phyloP scores from a whole-genome alignment of 2,888 invertebrate species.

The Idaea straminata region DNA sequence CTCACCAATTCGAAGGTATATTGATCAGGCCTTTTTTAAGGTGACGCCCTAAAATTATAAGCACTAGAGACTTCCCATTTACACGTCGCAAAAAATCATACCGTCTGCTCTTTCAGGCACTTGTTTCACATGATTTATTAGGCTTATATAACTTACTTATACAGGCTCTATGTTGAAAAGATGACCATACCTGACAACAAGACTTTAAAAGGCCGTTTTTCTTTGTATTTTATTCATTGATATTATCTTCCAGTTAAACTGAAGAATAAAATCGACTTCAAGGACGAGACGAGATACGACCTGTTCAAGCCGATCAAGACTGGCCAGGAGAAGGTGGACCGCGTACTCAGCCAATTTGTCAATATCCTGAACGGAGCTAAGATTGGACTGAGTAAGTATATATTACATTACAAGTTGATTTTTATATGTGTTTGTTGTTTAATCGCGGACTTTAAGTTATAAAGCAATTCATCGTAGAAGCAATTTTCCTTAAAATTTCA shows the following conservation, averaged over 20 bases:
- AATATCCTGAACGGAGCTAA: conserved; percentile 40
- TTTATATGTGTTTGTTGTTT: neutral
- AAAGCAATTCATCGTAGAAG: neutral
- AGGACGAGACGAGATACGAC: conserved; percentile 54
- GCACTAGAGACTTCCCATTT: too few species aligned
- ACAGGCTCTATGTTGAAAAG: too few species aligned
- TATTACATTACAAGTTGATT: too few species aligned
- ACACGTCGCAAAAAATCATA: too few species aligned
- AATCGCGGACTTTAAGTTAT: neutral
- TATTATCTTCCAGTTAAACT: conserved; percentile 56
- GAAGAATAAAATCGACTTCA: conserved; percentile 63
- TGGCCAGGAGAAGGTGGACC: conserved; percentile 37
- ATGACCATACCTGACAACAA: neutral
- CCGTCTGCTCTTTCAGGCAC: too few species aligned
- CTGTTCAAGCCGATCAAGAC: conserved; percentile 38
- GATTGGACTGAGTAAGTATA: conserved; percentile 45
- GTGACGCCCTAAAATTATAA: too few species aligned
- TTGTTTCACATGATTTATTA: too few species aligned
- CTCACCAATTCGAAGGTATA: too few species aligned
- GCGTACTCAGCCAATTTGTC: conserved; percentile 30
- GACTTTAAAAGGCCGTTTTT: neutral
- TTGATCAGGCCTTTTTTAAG: too few species aligned
- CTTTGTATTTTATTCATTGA: neutral
- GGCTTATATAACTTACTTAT: too few species aligned
- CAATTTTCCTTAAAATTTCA: too few species aligned